Evolutionary conservation across 2,888 invertebrate genomes (phyloP).

Genomic region (Apoda limacodes): DNA sequence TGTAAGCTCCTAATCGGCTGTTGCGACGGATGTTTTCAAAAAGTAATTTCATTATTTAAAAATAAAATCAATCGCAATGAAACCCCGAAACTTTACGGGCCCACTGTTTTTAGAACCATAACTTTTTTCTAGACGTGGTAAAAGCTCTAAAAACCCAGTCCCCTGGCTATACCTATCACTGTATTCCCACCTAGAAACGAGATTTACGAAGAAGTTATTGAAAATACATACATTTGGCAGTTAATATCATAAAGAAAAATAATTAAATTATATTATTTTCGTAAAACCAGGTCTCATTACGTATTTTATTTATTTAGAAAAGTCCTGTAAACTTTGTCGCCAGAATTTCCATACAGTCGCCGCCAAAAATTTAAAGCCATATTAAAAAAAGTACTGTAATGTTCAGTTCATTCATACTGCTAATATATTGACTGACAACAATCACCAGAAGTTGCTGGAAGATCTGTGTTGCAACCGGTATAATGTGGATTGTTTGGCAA

Average conservation of each 20-base stretch:
- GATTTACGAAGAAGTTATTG: conserved; percentile 12
- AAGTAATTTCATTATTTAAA: too few species aligned
- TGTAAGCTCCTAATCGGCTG: too few species aligned
- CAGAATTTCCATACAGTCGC: conserved; percentile 12
- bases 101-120: too few species aligned
- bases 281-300: conserved; percentile 8
- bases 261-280: conserved; percentile 10
- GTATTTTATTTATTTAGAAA: conserved; percentile 8
- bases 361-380: conserved; percentile 11
- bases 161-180: conserved; percentile 6
- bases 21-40: too few species aligned
- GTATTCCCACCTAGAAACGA: too few species aligned
- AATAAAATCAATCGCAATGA: too few species aligned
- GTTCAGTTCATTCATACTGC: conserved; percentile 10
- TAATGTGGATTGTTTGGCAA: too few species aligned
- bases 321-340: conserved; percentile 9
- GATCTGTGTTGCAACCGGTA: conserved; percentile 8
- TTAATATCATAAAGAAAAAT: conserved; percentile 11
- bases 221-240: conserved; percentile 10
- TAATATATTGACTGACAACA: conserved; percentile 5
- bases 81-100: too few species aligned
- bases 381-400: conserved; percentile 8
- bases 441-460: conserved; percentile 10
- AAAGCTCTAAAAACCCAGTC: conserved; percentile 11
- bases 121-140: too few species aligned